A percentile compares a stretch with the other conserved stretches of the same genome.
Conservation (phyloP, 2,888 invertebrate species). For the Chrysotoxum bicinctum region DNA sequence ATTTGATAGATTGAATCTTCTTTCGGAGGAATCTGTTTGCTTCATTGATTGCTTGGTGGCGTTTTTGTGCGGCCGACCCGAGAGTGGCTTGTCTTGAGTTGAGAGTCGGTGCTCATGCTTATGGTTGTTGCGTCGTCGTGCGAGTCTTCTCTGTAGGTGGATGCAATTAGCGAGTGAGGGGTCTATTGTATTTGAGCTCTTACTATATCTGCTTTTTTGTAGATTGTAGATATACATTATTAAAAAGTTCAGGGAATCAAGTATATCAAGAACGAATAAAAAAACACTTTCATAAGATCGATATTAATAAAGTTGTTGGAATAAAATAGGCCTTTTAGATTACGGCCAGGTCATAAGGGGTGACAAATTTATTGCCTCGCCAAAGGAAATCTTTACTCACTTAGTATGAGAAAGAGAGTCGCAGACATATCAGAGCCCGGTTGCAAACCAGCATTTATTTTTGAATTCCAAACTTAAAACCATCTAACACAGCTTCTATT, state of each 20-base stretch:
- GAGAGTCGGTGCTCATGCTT: not conserved
- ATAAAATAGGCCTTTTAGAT: no score
- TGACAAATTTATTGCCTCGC: no score
- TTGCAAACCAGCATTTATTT: no score
- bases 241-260: not conserved
- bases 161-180: conserved; percentile 60
- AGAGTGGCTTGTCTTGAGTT: not conserved
- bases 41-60: conserved; percentile 66
- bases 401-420: no score
- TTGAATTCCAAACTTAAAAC: no score
- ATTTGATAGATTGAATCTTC: conserved; percentile 73
- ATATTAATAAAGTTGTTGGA: no score
- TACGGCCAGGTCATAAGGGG: no score
- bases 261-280: no score
- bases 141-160: conserved; percentile 48
- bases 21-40: conserved; percentile 71
- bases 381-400: no score
- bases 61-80: not conserved
- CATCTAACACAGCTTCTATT: no score
- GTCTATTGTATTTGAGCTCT: not conserved
- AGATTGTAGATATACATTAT: not conserved
- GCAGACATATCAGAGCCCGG: no score
- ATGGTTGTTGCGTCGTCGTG: not conserved
- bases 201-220: not conserved
- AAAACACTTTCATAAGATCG: no score